Conservation (phyloP, 2,888 invertebrate genomes). For the Tiphia femorata region DNA sequence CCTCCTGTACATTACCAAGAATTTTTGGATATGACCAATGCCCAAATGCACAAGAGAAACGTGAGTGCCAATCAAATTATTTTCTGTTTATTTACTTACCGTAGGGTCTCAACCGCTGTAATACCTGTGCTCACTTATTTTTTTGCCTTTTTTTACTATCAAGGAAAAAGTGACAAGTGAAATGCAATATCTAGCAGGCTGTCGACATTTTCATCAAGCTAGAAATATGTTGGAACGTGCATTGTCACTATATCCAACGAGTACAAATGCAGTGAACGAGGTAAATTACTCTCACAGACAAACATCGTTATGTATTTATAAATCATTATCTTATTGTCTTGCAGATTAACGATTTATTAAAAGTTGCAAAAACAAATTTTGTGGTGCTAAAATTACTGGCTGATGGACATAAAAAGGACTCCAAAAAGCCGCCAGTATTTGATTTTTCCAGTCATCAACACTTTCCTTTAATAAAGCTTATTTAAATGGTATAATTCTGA, state of each 20-base stretch:
- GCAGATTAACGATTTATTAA: constrained; percentile 84
- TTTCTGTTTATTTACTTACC: no score
- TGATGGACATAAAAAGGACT: constrained; percentile 92
- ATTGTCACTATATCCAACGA: constrained; percentile 80
- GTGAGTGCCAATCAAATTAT: constrained; percentile 47
- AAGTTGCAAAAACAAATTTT: constrained; percentile 95
- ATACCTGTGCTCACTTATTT: not conserved
- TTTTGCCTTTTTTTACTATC: constrained; percentile 2
- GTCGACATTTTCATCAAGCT: constrained; percentile 94
- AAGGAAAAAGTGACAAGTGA: constrained; percentile 62
- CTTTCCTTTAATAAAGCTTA: constrained; percentile 89
- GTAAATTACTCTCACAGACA: no score
- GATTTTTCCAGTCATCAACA: constrained; percentile 91
- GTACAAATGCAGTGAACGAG: constrained; percentile 62
- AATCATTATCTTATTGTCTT: no score
- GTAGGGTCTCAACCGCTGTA: no score
- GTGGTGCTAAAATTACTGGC: constrained; percentile 93
- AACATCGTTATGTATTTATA: no score
- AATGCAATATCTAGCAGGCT: constrained; percentile 81
- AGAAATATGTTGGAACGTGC: constrained; percentile 87
- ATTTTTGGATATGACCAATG: constrained; percentile 84
- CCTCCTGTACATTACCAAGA: constrained; percentile 93
- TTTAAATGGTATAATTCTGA: constrained; percentile 47
- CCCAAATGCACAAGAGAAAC: constrained; percentile 59
- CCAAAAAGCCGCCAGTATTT: constrained; percentile 87